These are phyloP conservation scores for Nephrotoma flavescens DNA, from an alignment of 2,888 invertebrate species.

Conservation along the genomic window DNA sequence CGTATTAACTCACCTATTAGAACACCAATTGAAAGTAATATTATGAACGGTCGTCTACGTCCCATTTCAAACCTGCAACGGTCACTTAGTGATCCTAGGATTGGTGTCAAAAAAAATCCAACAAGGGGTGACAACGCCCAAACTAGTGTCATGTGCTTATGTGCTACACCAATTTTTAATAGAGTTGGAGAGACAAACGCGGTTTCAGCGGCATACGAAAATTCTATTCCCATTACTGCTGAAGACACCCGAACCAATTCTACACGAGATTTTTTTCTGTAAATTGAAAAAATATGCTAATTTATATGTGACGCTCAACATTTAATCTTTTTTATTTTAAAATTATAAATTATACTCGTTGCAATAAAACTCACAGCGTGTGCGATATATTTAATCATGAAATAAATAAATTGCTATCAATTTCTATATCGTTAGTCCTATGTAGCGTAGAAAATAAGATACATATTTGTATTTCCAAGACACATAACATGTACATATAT, in stretches of 20 bases:
- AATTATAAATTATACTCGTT: neutral
- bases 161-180: constrained; percentile 81
- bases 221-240: constrained; percentile 94
- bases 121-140: constrained; percentile 91
- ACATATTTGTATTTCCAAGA: neutral
- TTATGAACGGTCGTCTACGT: constrained; percentile 80
- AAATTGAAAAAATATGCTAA: neutral
- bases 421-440: neutral
- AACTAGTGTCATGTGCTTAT: constrained; percentile 86
- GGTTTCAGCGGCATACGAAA: constrained; percentile 94
- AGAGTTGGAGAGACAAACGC: constrained; percentile 93
- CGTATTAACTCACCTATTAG: constrained; percentile 50
- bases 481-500: neutral
- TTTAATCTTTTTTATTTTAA: neutral
- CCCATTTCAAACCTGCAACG: constrained; percentile 69
- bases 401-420: neutral
- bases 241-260: constrained; percentile 81
- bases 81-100: constrained; percentile 85
- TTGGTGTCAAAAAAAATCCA: constrained; percentile 87
- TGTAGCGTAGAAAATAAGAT: neutral
- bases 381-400: neutral
- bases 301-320: neutral
- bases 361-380: neutral
- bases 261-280: constrained; percentile 57
- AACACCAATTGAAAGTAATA: constrained; percentile 77